These are phyloP conservation scores for Pandemis heparana DNA, from an alignment of 2,888 invertebrate genomes.

Conservation along the genomic window DNA sequence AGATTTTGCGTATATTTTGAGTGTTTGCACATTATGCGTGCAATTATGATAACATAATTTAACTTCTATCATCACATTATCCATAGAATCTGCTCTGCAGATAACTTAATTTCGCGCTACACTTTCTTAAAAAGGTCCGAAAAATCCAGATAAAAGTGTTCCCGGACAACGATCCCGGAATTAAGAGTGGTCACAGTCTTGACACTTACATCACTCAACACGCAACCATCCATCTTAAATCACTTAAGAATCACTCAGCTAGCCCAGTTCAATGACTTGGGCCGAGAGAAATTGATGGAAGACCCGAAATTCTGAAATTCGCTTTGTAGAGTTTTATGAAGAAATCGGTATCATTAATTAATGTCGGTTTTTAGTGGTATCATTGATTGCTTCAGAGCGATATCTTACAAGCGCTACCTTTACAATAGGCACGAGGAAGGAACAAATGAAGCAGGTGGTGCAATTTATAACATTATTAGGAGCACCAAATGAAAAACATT, in stretches of 20 bases:
- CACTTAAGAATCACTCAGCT: constrained; percentile 6
- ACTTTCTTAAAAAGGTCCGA: background rate
- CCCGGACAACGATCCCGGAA: background rate
- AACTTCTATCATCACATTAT: too few relatives aligned
- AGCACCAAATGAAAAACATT: too few relatives aligned
- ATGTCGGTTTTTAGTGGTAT: background rate
- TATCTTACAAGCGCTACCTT: too few relatives aligned
- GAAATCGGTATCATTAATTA: background rate
- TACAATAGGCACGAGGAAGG: too few relatives aligned
- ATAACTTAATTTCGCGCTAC: background rate
- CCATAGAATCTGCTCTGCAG: background rate
- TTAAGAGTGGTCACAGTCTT: background rate
- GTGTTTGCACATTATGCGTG: too few relatives aligned
- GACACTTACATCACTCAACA: background rate
- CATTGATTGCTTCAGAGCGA: too few relatives aligned
- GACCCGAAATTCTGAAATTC: background rate
- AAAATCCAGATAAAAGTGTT: background rate
- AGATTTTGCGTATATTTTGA: too few relatives aligned
- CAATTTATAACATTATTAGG: too few relatives aligned
- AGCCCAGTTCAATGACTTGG: constrained; percentile 4
- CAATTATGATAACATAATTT: too few relatives aligned
- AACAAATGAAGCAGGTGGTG: too few relatives aligned
- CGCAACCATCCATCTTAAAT: constrained; percentile 21
- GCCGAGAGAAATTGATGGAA: background rate
- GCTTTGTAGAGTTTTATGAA: background rate